These are phyloP conservation scores for Mirza zaza DNA, from an alignment of 2,113 vertebrate species.

Conservation along the genomic window DNA sequence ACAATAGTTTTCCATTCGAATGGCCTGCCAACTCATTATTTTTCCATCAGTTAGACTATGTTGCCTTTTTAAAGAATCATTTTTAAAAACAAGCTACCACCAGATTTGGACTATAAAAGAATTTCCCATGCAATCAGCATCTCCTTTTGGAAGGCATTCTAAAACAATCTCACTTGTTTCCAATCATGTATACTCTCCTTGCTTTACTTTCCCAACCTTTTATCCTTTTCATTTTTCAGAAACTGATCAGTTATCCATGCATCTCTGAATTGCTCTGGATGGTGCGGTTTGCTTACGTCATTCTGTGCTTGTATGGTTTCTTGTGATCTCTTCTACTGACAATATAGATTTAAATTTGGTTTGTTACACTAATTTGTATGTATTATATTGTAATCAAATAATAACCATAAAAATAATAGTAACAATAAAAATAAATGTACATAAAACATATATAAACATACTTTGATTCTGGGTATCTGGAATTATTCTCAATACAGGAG, in stretches of 20 bases:
- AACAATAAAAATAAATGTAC: background rate
- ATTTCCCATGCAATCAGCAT: background rate
- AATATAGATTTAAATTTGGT: background rate
- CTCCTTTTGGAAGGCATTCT: background rate
- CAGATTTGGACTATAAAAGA: background rate
- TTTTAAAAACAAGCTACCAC: conserved; percentile 21
- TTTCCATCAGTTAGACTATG: background rate
- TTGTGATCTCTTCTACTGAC: background rate
- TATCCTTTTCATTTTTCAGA: background rate
- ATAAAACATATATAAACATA: background rate
- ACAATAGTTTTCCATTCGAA: conserved; percentile 34
- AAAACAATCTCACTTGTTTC: background rate
- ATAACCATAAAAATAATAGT: background rate
- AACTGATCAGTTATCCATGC: background rate
- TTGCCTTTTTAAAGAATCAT: background rate
- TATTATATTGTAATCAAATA: background rate
- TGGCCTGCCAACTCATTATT: background rate
- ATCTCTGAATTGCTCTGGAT: background rate
- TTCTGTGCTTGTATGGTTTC: background rate
- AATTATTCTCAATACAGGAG: background rate
- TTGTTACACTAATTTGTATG: background rate
- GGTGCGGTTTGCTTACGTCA: background rate
- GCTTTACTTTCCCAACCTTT: background rate
- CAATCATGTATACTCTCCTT: background rate
- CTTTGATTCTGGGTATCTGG: background rate